Evolutionary conservation across 2,113 vertebrate genomes (phyloP).

Genomic region (Egretta garzetta): DNA sequence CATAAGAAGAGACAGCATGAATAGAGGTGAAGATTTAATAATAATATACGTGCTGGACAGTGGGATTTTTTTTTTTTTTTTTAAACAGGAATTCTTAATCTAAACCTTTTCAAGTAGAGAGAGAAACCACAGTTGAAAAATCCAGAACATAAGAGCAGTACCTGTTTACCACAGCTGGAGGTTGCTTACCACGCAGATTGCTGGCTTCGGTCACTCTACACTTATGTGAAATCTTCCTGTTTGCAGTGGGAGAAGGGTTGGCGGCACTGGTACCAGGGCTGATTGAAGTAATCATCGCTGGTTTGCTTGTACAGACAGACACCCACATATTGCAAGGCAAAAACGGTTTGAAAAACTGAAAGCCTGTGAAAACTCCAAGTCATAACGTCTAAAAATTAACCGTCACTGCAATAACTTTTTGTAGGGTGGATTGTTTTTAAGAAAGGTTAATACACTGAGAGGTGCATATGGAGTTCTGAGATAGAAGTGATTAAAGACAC

Average conservation of each 20-base stretch:
- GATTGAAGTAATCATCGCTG: fast-evolving
- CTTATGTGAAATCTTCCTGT: neutral
- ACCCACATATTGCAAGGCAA: neutral
- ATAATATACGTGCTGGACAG: neutral
- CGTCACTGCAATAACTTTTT: neutral
- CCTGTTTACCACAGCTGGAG: neutral
- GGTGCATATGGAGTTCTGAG: neutral
- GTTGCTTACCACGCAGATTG: neutral
- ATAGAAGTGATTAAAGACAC: neutral
- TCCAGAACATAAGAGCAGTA: neutral
- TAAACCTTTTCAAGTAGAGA: neutral
- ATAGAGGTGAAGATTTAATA: neutral
- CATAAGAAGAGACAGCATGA: neutral
- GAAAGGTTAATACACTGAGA: neutral
- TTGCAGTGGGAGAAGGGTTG: neutral
- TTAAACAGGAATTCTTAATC: neutral
- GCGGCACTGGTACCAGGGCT: neutral
- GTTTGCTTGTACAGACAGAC: neutral
- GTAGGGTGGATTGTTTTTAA: neutral
- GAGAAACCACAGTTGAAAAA: neutral
- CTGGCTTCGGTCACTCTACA: neutral
- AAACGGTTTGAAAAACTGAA: neutral
- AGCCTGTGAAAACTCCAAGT: neutral
- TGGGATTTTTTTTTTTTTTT: neutral
- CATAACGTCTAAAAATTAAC: neutral